Evolutionary conservation across 2,888 invertebrate genomes (phyloP).

Genomic region (Nemoura dubitans): DNA sequence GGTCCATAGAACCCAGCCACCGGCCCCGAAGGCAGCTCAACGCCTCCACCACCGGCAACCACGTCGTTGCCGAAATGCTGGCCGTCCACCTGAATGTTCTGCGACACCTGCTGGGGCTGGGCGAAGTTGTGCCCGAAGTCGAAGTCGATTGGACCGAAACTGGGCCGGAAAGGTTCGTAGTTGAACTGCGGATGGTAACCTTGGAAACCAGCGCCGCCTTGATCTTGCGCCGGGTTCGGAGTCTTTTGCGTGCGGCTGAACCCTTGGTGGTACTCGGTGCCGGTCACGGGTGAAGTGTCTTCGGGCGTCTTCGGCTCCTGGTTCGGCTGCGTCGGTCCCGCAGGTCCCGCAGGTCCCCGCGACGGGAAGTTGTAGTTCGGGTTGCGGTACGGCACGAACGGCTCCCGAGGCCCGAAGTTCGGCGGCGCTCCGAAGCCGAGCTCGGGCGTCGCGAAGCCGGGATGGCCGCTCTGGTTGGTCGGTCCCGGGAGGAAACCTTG

Average conservation of each 20-base stretch:
- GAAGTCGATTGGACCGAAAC: background rate
- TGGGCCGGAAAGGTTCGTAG: background rate
- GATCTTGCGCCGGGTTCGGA: background rate
- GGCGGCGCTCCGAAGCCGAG: background rate
- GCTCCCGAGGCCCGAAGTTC: background rate
- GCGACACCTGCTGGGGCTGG: background rate
- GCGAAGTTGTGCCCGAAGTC: background rate
- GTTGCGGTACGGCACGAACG: background rate
- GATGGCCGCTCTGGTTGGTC: background rate
- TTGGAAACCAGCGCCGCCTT: background rate
- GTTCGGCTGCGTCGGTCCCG: background rate
- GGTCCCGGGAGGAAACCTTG: background rate
- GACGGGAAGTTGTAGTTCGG: background rate
- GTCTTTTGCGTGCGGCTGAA: background rate
- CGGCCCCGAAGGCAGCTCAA: background rate
- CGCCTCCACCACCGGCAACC: background rate
- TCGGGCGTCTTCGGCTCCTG: background rate
- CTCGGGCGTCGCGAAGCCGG: background rate
- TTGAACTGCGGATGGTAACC: background rate
- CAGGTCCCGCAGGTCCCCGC: background rate
- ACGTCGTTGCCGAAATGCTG: background rate
- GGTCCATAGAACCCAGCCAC: constrained; percentile 24
- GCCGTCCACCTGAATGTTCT: constrained; percentile 13
- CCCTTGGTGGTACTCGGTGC: constrained; percentile 4
- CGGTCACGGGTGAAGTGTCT: background rate